Evolutionary conservation across 1,140 invertebrate species (phyloP).

Genomic region (Panulirus ornatus): DNA sequence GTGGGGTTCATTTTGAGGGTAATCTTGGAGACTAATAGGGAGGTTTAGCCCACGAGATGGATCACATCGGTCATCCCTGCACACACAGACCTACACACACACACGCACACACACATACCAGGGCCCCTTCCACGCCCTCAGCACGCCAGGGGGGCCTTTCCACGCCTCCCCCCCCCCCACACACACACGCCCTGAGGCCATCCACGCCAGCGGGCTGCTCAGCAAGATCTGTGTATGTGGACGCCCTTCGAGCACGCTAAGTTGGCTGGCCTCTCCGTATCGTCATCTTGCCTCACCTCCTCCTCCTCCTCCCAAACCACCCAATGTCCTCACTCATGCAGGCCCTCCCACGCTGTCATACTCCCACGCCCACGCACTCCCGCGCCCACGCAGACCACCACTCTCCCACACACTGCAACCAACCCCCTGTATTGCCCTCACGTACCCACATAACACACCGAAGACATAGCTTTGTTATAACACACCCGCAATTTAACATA

Average conservation of each 20-base stretch:
- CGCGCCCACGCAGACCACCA: neutral
- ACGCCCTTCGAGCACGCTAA: neutral
- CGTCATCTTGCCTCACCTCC: slow-evolving; percentile 7
- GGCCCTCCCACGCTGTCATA: neutral
- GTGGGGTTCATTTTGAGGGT: too few species aligned
- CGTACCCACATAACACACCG: too few species aligned
- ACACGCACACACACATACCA: neutral
- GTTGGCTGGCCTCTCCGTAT: neutral
- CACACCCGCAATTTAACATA: too few species aligned
- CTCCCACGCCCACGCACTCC: neutral
- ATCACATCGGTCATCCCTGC: slow-evolving; percentile 18
- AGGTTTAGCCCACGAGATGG: slow-evolving; percentile 10
- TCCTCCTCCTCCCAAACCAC: neutral
- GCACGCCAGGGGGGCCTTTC: neutral
- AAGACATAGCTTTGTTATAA: too few species aligned
- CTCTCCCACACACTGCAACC: neutral
- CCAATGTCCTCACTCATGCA: neutral
- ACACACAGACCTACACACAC: too few species aligned
- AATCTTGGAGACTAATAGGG: neutral
- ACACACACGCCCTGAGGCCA: neutral
- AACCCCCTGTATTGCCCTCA: too few species aligned
- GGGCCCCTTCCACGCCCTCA: neutral
- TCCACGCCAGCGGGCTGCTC: neutral
- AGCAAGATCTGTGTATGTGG: neutral
- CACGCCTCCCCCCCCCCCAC: too few species aligned